Percentiles rank a stretch among this genome's conserved stretches.
Conservation (phyloP, 2,888 invertebrate genomes). For the Lycaena phlaeas region DNA sequence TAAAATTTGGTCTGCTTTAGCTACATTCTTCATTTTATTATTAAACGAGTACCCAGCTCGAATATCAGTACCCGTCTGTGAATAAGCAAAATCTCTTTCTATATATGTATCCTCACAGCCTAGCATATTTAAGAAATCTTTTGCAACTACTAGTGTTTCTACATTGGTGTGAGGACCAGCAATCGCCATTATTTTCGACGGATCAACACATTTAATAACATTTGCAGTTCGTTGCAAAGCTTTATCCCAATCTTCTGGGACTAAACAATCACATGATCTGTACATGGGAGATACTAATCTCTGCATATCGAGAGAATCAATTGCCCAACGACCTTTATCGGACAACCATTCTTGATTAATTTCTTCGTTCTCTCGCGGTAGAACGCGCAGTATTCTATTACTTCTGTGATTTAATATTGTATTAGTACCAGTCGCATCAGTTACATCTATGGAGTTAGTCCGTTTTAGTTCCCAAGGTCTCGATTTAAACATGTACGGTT, state of each 20-base stretch:
- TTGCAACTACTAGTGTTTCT: constrained; percentile 51
- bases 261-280: constrained; percentile 79
- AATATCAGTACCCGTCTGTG: constrained; percentile 33
- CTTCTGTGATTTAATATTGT: constrained; percentile 45
- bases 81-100: constrained; percentile 37
- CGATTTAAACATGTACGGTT: constrained; percentile 96
- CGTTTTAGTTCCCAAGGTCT: constrained; percentile 96
- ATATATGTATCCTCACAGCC: constrained; percentile 48
- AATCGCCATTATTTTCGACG: constrained; percentile 63
- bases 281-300: constrained; percentile 94
- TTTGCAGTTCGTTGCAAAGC: constrained; percentile 82
- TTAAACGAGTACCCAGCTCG: constrained; percentile 50
- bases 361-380: constrained; percentile 56
- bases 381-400: constrained; percentile 44
- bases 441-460: constrained; percentile 70
- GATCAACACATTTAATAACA: constrained; percentile 73
- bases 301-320: constrained; percentile 96
- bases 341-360: constrained; percentile 98
- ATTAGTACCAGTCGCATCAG: constrained; percentile 60
- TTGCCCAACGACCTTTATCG: constrained; percentile 96
- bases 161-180: constrained; percentile 52
- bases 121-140: constrained; percentile 50
- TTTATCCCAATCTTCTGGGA: constrained; percentile 92
- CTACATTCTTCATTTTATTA: constrained; percentile 81
- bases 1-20: constrained; percentile 86